Evolutionary conservation across 2,797 vertebrate species (phyloP), one percentile per base, ranked within the genome.

Genomic region (Balearica regulorum): DNA sequence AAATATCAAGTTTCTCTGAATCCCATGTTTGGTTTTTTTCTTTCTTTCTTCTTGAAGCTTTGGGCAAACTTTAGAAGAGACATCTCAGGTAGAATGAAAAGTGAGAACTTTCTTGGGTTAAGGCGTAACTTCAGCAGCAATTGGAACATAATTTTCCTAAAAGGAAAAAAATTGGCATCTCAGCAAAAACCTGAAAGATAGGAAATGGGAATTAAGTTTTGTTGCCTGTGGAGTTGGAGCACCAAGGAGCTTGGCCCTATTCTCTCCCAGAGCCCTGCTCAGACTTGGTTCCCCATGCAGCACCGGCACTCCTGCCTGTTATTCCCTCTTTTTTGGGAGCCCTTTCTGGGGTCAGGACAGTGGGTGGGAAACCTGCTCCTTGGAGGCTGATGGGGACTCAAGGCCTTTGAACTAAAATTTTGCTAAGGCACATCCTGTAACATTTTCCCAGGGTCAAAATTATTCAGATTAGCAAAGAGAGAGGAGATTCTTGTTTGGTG

Each of bases 391-490:
- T 66, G 77, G 78, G 48, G 39, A 44, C 77, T 88, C 68, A 39
- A 44, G 41, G 44, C 41, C 20, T 70, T 37, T 77, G 51, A 72
- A 77, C 18, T 46, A 55, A 70, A 78, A 79, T 49, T 89, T 78
- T 90, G 66, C 86, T 25, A 10, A 80, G 90, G 28, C 75, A 70
- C 20, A 92, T 92, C 81, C 90, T 57, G 46, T 83, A 64, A 89
- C 57, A 83, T 86, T 96, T 96, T 94, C 96, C 84, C 94, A 94
- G 87, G 69, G 70, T 88, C 65, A 62, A 91, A 95, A 72, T 92
- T 90, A 83, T 49, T 81, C 71, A 66, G 70, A 88, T 85, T 89
- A 94, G 28, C 60, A 75, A 68, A 81, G 89, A 75, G 61, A 89
- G 84, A 96, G 58, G 91, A 86, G 82, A 83, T 94, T 94, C 95